Evolutionary conservation across 2,888 invertebrate species (phyloP).

Genomic region (Sesia apiformis): DNA sequence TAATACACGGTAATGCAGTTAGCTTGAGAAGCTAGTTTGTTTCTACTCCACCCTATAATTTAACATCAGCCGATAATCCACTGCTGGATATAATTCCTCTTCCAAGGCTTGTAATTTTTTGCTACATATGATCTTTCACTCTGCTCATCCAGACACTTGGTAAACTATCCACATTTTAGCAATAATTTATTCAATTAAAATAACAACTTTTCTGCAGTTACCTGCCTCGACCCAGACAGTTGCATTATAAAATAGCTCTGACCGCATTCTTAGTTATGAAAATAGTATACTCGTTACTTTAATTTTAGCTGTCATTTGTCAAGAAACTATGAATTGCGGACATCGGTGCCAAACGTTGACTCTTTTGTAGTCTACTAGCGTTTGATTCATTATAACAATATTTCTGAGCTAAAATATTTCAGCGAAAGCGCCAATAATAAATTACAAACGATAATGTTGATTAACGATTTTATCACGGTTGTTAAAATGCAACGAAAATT

Average conservation of each 20-base stretch:
- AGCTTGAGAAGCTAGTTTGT: too few relatives aligned
- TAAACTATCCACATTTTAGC: too few relatives aligned
- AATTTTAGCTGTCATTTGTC: slow-evolving; percentile 61
- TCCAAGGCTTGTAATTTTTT: too few relatives aligned
- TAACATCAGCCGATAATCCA: too few relatives aligned
- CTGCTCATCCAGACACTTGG: too few relatives aligned
- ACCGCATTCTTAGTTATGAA: slow-evolving; percentile 17
- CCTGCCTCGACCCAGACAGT: neutral
- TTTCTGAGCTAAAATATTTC: slow-evolving; percentile 17
- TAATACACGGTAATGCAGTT: too few relatives aligned
- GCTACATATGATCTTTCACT: too few relatives aligned
- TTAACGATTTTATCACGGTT: neutral
- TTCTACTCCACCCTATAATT: too few relatives aligned
- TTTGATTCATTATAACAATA: slow-evolving; percentile 37
- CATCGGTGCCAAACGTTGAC: slow-evolving; percentile 42
- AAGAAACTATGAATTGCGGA: slow-evolving; percentile 36
- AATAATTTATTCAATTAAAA: neutral
- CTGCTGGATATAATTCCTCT: too few relatives aligned
- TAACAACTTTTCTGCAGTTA: neutral
- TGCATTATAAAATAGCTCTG: slow-evolving; percentile 6
- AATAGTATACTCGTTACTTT: slow-evolving; percentile 33
- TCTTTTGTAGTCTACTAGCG: slow-evolving; percentile 43
- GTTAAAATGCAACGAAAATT: too few relatives aligned
- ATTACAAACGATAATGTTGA: neutral
- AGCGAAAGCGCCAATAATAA: slow-evolving; percentile 11